Percentiles rank a stretch among this genome's conserved stretches.
Evolutionary conservation across 2,888 invertebrate species (phyloP).

Genomic region (Lepas anatifera): DNA sequence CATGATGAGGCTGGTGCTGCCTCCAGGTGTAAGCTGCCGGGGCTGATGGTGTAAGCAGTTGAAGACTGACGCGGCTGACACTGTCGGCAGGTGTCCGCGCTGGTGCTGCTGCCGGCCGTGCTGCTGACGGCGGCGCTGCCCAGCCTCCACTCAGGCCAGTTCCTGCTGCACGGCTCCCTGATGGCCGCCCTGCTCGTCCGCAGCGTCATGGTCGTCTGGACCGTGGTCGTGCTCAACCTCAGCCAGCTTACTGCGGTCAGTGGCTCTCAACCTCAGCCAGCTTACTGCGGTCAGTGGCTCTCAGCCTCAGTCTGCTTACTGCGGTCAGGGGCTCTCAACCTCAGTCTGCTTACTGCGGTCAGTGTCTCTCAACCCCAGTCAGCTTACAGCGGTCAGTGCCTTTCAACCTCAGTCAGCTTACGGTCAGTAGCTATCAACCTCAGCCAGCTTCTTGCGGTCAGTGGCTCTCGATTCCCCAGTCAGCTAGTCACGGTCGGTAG

Average conservation of each 20-base stretch:
- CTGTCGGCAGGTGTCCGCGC: neutral
- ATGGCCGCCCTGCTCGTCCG: conserved; percentile 1
- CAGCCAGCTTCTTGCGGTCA: neutral
- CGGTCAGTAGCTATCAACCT: too few species aligned
- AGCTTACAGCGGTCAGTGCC: too few species aligned
- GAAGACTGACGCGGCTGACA: too few species aligned
- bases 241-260: neutral
- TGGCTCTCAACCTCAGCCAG: neutral
- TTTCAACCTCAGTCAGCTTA: neutral
- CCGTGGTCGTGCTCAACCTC: neutral
- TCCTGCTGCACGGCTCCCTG: conserved; percentile 4
- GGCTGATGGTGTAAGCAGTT: too few species aligned
- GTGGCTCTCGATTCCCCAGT: neutral
- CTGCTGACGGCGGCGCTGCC: neutral
- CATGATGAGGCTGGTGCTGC: too few species aligned
- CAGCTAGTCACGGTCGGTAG: neutral
- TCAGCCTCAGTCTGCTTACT: too few species aligned
- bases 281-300: neutral
- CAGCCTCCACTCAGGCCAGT: neutral
- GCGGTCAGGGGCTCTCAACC: neutral
- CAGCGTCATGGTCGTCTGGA: neutral
- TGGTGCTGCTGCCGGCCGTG: conserved; percentile 1
- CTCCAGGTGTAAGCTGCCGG: too few species aligned
- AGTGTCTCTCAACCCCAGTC: neutral
- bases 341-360: neutral